Evolutionary conservation across 2,888 invertebrate genomes (phyloP), one percentile per base, ranked within the genome.

Genomic region (Pachliopta kotzebuea): DNA sequence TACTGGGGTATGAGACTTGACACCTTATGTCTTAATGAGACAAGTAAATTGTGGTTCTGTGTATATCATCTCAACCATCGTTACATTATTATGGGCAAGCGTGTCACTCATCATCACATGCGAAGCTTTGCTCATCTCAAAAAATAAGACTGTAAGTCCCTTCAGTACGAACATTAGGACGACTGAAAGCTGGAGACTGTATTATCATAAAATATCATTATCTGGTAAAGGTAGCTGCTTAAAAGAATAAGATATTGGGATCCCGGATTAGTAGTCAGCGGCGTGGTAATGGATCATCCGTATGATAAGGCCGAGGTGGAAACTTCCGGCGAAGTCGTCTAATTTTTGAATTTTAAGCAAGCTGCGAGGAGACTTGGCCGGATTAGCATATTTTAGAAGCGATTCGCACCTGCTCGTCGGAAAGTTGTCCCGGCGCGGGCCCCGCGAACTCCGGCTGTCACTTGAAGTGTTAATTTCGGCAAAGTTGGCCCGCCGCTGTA

Each of bases 301-400:
- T 62, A 59, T 64, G 69, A n/a, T 71, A 50, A 14, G 73, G 72
- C 17, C 70, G 70, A 8, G 63, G 63, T 1, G 70, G 70, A 18
- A 67, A 55, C 1, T 66, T 62, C 18, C 53, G 17, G 42, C 29
- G 53, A 59, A 67, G 55, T 62, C 55, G 62, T 59, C 65, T 50
- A 58, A 66, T 66, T 66, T 62, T 66, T 55, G 62, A 66, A 66
- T 66, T 66, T 66, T 60, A 63, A 63, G 20, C 31, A 59, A 31
- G 49, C 49, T 37, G 37, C 53, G 59, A 65, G 61, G 59, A 67
- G 70, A 67, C 67, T 66, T 55, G 49, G 58, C 49, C 24, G 62
- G 77, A 84, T 84, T 84, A 78, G 74, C 84, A 84, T 84, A 84
- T 82, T 83, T 84, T 77, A 79, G 80, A 79, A 80, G 79, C 79